Evolutionary conservation across 2,113 vertebrate species (phyloP).

Genomic region (Psittacara wagleri): DNA sequence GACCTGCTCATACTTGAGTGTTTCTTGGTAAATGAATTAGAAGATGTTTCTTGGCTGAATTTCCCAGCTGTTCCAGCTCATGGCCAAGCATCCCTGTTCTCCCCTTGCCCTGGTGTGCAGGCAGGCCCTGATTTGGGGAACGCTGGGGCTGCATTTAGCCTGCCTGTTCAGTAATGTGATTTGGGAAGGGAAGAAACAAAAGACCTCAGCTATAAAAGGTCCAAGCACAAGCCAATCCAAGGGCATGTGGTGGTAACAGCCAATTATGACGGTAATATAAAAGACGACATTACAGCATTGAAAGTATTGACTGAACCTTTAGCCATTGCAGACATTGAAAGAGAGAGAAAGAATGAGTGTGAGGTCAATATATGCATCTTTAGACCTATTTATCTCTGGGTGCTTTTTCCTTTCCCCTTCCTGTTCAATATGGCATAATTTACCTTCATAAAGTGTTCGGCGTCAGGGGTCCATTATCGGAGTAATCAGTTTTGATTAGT

Average conservation of each 20-base stretch:
- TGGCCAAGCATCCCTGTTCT: neutral
- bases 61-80: neutral
- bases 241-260: conserved; percentile 70
- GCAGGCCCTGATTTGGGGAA: neutral
- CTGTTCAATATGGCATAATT: conserved; percentile 74
- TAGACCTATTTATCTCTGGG: conserved; percentile 72
- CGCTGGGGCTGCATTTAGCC: neutral
- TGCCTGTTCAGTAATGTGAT: neutral
- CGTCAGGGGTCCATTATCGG: conserved; percentile 71
- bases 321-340: conserved; percentile 79
- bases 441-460: conserved; percentile 74
- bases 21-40: neutral
- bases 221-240: conserved; percentile 31
- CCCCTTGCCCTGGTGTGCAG: neutral
- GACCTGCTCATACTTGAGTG: neutral
- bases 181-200: neutral
- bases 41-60: neutral
- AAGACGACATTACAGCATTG: conserved; percentile 78
- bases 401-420: conserved; percentile 72
- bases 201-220: neutral
- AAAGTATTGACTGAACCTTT: conserved; percentile 81
- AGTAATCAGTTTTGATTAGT: conserved; percentile 77
- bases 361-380: conserved; percentile 72
- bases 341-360: conserved; percentile 58
- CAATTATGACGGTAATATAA: conserved; percentile 84